A percentile compares a stretch with the other conserved stretches of the same genome.
Conservation (phyloP, 2,888 invertebrate species). For the Dicyrtoma fusca region DNA sequence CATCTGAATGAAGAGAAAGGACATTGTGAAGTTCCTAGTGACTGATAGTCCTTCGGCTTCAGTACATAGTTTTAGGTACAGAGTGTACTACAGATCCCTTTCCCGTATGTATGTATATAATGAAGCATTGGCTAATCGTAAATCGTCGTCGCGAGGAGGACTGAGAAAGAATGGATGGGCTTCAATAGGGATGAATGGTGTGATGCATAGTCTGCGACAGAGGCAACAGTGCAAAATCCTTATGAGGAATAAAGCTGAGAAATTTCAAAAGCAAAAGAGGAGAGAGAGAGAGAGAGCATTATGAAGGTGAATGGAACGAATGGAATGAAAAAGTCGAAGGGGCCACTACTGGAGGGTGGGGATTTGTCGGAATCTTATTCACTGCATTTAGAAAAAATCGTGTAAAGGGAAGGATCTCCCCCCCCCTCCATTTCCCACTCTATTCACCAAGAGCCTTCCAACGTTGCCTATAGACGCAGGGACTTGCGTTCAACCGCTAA, state of each 20-base stretch:
- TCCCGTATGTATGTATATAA: too few species aligned
- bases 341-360: slow-evolving; percentile 20
- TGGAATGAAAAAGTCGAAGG: slow-evolving; percentile 35
- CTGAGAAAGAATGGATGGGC: neutral
- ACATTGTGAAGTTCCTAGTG: too few species aligned
- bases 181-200: neutral
- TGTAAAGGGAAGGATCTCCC: slow-evolving; percentile 21
- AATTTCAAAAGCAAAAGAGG: slow-evolving; percentile 3
- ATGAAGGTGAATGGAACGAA: slow-evolving; percentile 26
- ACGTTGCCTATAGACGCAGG: slow-evolving; percentile 11
- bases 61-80: too few species aligned
- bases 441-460: slow-evolving; percentile 17
- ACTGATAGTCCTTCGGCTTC: too few species aligned
- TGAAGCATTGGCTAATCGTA: too few species aligned
- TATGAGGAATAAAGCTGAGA: slow-evolving; percentile 10
- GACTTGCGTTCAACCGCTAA: too few species aligned
- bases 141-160: neutral
- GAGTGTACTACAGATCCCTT: too few species aligned
- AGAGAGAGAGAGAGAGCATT: slow-evolving; percentile 13
- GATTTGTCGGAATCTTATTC: slow-evolving; percentile 26
- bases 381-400: slow-evolving; percentile 25
- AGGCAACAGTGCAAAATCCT: slow-evolving; percentile 32
- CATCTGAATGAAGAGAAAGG: too few species aligned
- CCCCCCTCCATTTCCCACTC: slow-evolving; percentile 18
- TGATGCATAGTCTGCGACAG: slow-evolving; percentile 11